Evolutionary conservation across 1,140 invertebrate genomes (phyloP).

Genomic region (Drosophila sturtevanti): DNA sequence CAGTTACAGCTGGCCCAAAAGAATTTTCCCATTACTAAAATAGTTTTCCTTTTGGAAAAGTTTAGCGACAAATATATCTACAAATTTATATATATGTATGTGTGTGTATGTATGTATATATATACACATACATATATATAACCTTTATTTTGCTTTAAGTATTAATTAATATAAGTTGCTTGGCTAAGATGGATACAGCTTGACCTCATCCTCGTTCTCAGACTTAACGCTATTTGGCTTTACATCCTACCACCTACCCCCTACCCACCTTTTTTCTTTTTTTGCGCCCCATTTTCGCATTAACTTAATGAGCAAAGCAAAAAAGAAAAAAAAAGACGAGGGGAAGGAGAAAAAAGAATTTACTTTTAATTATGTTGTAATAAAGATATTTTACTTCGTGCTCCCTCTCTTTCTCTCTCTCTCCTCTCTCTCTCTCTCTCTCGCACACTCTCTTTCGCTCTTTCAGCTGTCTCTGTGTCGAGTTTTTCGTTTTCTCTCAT

Average conservation of each 20-base stretch:
- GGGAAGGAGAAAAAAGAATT: neutral
- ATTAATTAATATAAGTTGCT: constrained; percentile 6
- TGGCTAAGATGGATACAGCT: neutral
- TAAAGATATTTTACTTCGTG: constrained; percentile 10
- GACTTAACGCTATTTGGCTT: constrained; percentile 10
- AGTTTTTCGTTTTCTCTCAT: neutral
- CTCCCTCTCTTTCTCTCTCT: neutral
- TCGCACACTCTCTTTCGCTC: neutral
- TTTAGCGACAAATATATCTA: too few species aligned
- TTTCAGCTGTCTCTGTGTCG: neutral
- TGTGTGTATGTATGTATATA: too few species aligned
- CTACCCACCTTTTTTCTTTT: neutral
- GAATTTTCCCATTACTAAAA: too few species aligned
- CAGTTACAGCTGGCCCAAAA: too few species aligned
- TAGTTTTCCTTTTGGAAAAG: too few species aligned
- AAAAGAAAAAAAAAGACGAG: neutral
- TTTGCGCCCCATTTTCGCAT: constrained; percentile 9
- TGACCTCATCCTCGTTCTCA: neutral
- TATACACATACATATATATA: neutral
- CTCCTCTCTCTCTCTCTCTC: neutral
- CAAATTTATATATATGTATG: too few species aligned
- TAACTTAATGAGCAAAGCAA: constrained; percentile 8
- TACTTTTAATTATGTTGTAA: constrained; percentile 16
- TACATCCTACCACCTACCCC: neutral
- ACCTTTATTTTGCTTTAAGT: neutral